Conservation (phyloP, 2,113 vertebrate species). For the Geococcyx californianus region DNA sequence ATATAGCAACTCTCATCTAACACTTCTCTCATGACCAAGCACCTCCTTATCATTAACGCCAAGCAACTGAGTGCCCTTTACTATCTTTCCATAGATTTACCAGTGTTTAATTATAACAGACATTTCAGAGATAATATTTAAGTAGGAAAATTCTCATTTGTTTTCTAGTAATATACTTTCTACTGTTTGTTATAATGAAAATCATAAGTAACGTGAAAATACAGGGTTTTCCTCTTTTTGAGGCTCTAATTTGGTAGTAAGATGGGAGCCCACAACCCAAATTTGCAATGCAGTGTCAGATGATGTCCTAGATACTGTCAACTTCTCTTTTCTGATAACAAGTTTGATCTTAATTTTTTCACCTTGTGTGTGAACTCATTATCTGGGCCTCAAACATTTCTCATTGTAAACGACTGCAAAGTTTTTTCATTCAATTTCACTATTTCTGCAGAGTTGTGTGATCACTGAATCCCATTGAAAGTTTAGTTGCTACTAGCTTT, state of each 20-base stretch:
- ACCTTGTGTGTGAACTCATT: neutral
- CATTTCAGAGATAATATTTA: neutral
- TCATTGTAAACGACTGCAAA: neutral
- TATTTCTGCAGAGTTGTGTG: neutral
- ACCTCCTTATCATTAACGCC: neutral
- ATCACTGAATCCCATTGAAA: neutral
- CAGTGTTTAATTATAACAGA: neutral
- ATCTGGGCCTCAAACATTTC: neutral
- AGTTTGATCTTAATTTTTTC: neutral
- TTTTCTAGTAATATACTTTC: neutral
- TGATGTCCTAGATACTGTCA: neutral
- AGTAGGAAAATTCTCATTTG: neutral
- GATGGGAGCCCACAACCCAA: neutral
- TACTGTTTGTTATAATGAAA: neutral
- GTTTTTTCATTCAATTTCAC: neutral
- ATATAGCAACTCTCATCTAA: neutral
- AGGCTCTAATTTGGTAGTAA: neutral
- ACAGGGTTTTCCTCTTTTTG: neutral
- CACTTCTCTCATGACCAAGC: neutral
- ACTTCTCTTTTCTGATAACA: neutral
- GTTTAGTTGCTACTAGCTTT: neutral
- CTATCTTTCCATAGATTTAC: neutral
- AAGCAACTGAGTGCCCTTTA: neutral
- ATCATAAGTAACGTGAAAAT: neutral
- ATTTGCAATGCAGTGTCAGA: neutral